These are phyloP conservation scores for Cossypha polioptera DNA, from an alignment of 2,797 vertebrate genomes.

Conservation along the genomic window DNA sequence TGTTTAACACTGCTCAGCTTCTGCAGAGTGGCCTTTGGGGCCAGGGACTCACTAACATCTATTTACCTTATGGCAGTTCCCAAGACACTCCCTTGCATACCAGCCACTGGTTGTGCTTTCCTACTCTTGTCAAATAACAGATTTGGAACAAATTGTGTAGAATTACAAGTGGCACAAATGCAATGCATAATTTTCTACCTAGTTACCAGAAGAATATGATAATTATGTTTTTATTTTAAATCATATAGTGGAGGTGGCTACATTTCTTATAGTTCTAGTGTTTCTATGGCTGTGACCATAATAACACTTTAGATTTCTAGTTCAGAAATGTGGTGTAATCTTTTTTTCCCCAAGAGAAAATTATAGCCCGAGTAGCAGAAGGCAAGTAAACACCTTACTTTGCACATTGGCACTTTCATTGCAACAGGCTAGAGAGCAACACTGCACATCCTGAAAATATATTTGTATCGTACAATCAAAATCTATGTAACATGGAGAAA, in stretches of 20 bases:
- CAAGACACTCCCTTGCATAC: conserved; percentile 35
- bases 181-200: conserved; percentile 43
- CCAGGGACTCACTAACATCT: neutral
- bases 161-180: conserved; percentile 38
- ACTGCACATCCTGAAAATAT: neutral
- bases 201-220: conserved; percentile 9
- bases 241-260: neutral
- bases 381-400: conserved; percentile 1
- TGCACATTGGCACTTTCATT: neutral
- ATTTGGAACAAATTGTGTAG: conserved; percentile 66
- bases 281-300: conserved; percentile 4
- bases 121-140: conserved; percentile 35
- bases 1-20: neutral
- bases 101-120: neutral
- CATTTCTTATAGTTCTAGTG: conserved; percentile 8
- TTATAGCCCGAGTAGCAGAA: neutral
- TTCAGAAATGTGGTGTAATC: conserved; percentile 7
- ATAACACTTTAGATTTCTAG: conserved; percentile 18
- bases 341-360: neutral
- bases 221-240: conserved; percentile 43
- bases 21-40: neutral
- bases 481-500: neutral
- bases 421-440: neutral
- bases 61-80: conserved; percentile 48
- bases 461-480: neutral